Evolutionary conservation across 2,113 vertebrate genomes (phyloP), one percentile per base, ranked within the genome.

Genomic region (Semnornis frantzii): DNA sequence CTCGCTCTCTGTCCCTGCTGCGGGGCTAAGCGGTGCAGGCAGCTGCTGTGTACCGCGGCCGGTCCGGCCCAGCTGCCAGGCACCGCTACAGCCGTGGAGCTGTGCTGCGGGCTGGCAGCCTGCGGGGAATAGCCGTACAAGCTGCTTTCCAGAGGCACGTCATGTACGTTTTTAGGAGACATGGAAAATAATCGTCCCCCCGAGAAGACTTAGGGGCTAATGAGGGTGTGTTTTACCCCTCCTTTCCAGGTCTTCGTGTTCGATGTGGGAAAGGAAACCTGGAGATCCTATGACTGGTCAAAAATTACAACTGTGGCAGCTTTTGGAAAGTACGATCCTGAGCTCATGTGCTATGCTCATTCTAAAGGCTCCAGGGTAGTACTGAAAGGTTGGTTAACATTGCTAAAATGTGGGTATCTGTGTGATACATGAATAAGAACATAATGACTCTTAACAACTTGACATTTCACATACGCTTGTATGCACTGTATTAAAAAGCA

Each of bases 221-320:
- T 0, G 7, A 62, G 8, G 37, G 24, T 82, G 57, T 33, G 34
- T 94, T 55, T 66, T 31, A 12, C 82, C 24, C 46, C 24, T n/a
- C 20, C 79, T 63, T 82, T 82, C 30, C 78, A 99, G 99, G 98
- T 99, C 24, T 99, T 98, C 86, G 98, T 99, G 21, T 99, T 99
- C 96, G 98, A 99, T 88, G 98, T 99, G 87, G 98, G 99, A 42
- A 91, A 97, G 23, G 98, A 98, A 90, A 77, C 93, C 34, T 99
- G 99, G 99, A 98, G 98, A 87, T 98, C 85, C 58, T 99, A 99
- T 82, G 98, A 99, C 84, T 99, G 99, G 99, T 98, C 98, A 59
- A 98, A 98, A 87, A 98, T 99, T 84, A 99, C 99, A 15, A 99
- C 99, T 0, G 98, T 99, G 87, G 99, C 98, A 27, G 90, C 95